Evolutionary conservation across 1,140 invertebrate species (phyloP).

Genomic region (Bursaphelenchus mucronatus): DNA sequence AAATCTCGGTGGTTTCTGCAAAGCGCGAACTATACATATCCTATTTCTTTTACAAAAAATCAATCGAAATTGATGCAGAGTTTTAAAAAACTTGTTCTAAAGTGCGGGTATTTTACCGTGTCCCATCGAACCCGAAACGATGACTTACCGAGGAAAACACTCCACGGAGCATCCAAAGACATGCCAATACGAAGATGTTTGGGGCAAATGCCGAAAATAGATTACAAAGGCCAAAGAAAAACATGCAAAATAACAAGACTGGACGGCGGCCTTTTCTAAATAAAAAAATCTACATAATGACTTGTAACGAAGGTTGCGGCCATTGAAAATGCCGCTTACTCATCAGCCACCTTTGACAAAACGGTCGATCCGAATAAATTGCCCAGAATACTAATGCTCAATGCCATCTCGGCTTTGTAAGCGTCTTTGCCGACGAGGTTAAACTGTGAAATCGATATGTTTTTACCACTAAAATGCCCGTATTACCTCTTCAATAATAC

Average conservation of each 20-base stretch:
- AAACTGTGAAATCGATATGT: not conserved
- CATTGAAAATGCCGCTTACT: not conserved
- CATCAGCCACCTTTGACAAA: not conserved
- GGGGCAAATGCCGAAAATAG: constrained; percentile 9
- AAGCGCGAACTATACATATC: too few species aligned
- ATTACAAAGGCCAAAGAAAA: not conserved
- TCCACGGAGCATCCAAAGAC: not conserved
- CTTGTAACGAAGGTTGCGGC: not conserved
- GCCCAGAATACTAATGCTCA: not conserved
- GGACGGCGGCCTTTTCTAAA: constrained; percentile 15
- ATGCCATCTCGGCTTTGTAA: constrained; percentile 2
- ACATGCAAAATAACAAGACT: not conserved
- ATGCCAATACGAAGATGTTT: not conserved
- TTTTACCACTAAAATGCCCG: not conserved
- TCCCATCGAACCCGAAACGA: not conserved
- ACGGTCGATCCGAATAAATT: constrained; percentile 4
- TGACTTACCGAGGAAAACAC: constrained; percentile 1
- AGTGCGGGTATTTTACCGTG: not conserved
- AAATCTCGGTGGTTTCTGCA: too few species aligned
- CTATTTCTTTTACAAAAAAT: too few species aligned
- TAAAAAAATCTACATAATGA: not conserved
- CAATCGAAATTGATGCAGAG: too few species aligned
- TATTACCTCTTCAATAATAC: not conserved
- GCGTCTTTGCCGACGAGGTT: not conserved
- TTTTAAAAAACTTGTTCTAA: too few species aligned